Evolutionary conservation across 1,140 invertebrate species (phyloP), one percentile per base, ranked within the genome.

Genomic region (Drosophila tani): DNA sequence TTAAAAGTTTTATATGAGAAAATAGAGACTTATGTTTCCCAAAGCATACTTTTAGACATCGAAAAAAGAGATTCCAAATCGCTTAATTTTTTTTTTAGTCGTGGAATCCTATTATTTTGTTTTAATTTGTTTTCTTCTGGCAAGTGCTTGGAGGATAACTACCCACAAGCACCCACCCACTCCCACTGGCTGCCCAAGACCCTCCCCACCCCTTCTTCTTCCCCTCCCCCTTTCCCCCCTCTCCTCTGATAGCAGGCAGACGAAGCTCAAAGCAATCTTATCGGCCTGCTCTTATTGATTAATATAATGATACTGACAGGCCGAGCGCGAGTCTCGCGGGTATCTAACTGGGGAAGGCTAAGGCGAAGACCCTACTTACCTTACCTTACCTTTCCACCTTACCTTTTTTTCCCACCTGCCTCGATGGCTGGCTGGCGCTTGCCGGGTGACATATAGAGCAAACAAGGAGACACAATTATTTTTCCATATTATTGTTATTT

Each of bases 241-340:
- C 35, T 15, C 19, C 56, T 17, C 15, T 8, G 60, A 65, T 65
- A 64, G 43, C 40, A 56, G 45, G 24, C 73, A 77, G 70, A 77
- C 75, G 60, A 56, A 70, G 58, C 51, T 27, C 46, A 35, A 56
- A 56, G 46, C 73, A 78, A 87, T 87, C 83, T 87, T 88, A 87
- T 87, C 82, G 51, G 27, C 49, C 75, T 87, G 80, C 80, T 87
- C 84, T 70, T 88, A 87, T 88, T 88, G 84, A 88, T 84, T 88
- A 88, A 88, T 81, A 88, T 73, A 77, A 78, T 70, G 62, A 83
- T 88, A 81, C 81, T 70, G 71, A 84, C 68, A 86, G 68, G 56
- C 69, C 67, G 69, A 73, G 40, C 47, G 56, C 12, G 64, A 29
- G 32, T 70, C 57, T 65, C 17, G 35, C 17, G 58, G 38, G 51